Evolutionary conservation across 2,888 invertebrate species (phyloP), one percentile per base, ranked within the genome.

Genomic region (Silvanus unidentatus): DNA sequence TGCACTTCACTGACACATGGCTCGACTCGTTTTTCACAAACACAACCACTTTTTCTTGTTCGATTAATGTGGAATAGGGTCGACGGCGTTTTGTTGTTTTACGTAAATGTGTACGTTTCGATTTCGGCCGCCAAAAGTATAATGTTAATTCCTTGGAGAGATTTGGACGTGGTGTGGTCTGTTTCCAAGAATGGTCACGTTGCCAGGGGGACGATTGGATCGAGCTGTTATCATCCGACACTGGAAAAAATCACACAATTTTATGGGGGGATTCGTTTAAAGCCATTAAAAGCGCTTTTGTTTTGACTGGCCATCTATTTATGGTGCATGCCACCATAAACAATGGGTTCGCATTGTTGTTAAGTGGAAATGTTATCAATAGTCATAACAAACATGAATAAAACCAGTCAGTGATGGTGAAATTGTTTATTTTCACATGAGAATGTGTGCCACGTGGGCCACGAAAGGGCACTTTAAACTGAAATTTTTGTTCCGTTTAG

Each of bases 131-230:
- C 69, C 79, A 78, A 66, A 80, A 84, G 69, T 77, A 83, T 67
- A 88, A 79, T 65, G 80, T 79, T 75, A 88, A 76, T 74, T 86
- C 84, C 66, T 80, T 82, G 66, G 86, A 84, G 54, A 83, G 75
- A 69, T 84, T 81, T 55, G 81, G 81, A 60, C 83, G 81, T 46
- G 90, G 90, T 55, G 80, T 76, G 53, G 82, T 75, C 72, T 90
- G 90, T 72, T 90, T 90, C 88, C 90, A 91, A 68, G 86, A 86
- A 74, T 89, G 89, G 73, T 91, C 90, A 60, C 90, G 80, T 73
- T 89, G 88, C 88, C 90, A 90, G 50, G 90, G 91, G 64, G 90
- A 91, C 57, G 90, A 90, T 71, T 90, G 89, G 68, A 91, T 81
- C 55, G 90, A 91, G 66, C 88, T 88, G 75, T 89, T 91, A 73